Base-by-base conservation (phyloP, 2,888 invertebrate genomes). In the Apocheima hispidaria region DNA sequence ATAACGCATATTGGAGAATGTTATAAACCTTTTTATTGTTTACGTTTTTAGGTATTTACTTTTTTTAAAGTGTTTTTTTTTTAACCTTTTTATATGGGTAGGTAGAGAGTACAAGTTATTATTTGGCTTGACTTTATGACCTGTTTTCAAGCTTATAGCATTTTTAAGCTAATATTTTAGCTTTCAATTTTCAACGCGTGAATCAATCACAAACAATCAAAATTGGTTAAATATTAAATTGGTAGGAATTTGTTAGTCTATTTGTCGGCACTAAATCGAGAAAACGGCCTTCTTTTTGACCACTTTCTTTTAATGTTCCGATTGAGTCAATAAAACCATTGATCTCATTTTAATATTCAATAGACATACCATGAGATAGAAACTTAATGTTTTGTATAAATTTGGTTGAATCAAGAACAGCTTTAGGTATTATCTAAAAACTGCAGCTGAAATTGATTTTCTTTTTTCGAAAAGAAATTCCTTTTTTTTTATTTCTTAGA, bases 251-350 rank as follows among this genome's bases (percentile, higher is more conserved):
- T 7, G 30, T 59, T 35, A 21, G 20, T 54, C 52, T 43, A 35
- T 38, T 51, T 46, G 58, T 48, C 51, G 54, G 48, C 60, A 51
- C 54, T 62, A 62, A 62, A 57, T 56, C 23, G 55, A 23, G 44
- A 51, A 52, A 59, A 51, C 52, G 30, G 54, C 49, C 55, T 49
- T 65, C 44, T 60, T 55, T n/a, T 49, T 51, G 9, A 18, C 51
- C 58, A 61, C 65, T 66, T 69, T 69, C 66, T 56, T 65, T 62
- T 40, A 51, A 28, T 50, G 38, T 56, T 61, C 40, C 49, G 58
- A 48, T 49, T 49, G 10, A 49, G 40, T 30, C 35, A 41, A 38
- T 52, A 49, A 12, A 44, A 46, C 30, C 30, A 33, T 28, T 20
- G 21, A 49, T 48, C 18, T 54, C 33, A 48, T 38, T 59, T 38